phyloP scores from a whole-genome alignment of 2,888 invertebrate species.

The Melieria crassipennis region DNA sequence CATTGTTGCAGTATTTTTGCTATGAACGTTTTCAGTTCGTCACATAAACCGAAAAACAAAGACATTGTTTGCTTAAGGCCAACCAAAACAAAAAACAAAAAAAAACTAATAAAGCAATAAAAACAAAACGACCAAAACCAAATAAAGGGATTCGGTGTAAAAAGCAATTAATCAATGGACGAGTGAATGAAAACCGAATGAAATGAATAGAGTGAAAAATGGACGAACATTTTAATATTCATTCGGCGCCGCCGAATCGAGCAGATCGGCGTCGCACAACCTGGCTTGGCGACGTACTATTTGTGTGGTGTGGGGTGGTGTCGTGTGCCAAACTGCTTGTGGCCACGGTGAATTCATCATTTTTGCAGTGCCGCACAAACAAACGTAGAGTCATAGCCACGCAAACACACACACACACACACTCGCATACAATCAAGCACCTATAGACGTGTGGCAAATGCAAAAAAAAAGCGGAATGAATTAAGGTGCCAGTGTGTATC shows the following conservation, averaged over 20 bases:
- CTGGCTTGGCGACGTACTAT: neutral
- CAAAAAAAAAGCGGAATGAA: neutral
- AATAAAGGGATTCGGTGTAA: conserved; percentile 22
- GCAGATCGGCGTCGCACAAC: too few species aligned
- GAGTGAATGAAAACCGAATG: conserved; percentile 24
- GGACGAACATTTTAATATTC: conserved; percentile 30
- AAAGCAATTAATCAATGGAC: conserved; percentile 34
- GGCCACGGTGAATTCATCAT: conserved; percentile 33
- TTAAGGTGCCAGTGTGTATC: conserved; percentile 39
- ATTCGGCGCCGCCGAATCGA: conserved; percentile 8
- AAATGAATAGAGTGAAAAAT: conserved; percentile 22
- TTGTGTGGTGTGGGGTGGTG: neutral
- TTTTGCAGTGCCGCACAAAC: conserved; percentile 21
- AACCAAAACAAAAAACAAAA: too few species aligned
- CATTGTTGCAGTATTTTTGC: too few species aligned
- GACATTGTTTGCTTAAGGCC: too few species aligned
- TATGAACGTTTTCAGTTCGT: too few species aligned
- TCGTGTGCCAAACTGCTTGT: conserved; percentile 15
- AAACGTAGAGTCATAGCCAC: conserved; percentile 7
- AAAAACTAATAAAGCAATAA: too few species aligned
- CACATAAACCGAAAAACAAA: too few species aligned
- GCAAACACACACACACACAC: conserved; percentile 26
- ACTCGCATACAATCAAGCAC: conserved; percentile 11
- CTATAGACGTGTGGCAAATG: conserved; percentile 40
- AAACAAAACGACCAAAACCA: neutral